Percentiles rank a stretch among this genome's conserved stretches.
phyloP scores from a whole-genome alignment of 2,113 vertebrate genomes.

The Sphaerodactylus townsendi region DNA sequence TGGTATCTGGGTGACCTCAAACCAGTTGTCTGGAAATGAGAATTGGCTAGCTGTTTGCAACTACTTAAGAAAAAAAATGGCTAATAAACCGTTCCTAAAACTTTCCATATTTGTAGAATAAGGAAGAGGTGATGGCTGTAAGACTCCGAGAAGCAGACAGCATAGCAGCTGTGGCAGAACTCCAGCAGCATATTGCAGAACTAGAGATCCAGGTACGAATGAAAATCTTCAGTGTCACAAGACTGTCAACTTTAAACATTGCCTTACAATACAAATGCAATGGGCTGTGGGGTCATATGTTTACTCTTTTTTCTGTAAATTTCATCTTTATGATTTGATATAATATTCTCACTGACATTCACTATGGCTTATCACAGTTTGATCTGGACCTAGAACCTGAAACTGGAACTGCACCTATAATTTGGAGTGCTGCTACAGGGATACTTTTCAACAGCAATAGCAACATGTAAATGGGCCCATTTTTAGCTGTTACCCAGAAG shows the following conservation, averaged over 20 bases:
- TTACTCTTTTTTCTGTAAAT: background rate
- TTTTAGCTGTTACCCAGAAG: too few species aligned
- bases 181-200: conserved; percentile 95
- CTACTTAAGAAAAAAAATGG: background rate
- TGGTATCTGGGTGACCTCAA: background rate
- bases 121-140: conserved; percentile 98
- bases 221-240: background rate
- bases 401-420: background rate
- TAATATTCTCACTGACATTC: background rate
- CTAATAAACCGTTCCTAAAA: background rate
- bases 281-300: background rate
- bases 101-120: conserved; percentile 78
- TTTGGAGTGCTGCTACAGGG: background rate
- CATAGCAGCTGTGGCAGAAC: conserved; percentile 94
- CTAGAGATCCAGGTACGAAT: conserved; percentile 93
- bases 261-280: background rate
- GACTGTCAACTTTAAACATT: background rate
- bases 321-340: background rate
- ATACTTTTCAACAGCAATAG: background rate
- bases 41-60: background rate
- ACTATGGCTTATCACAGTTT: background rate
- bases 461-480: background rate
- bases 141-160: conserved; percentile 94
- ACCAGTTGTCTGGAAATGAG: background rate
- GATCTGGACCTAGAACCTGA: background rate